Percentiles rank a stretch among this genome's conserved stretches.
phyloP scores from a whole-genome alignment of 2,113 vertebrate genomes.

The Syrrhaptes paradoxus region DNA sequence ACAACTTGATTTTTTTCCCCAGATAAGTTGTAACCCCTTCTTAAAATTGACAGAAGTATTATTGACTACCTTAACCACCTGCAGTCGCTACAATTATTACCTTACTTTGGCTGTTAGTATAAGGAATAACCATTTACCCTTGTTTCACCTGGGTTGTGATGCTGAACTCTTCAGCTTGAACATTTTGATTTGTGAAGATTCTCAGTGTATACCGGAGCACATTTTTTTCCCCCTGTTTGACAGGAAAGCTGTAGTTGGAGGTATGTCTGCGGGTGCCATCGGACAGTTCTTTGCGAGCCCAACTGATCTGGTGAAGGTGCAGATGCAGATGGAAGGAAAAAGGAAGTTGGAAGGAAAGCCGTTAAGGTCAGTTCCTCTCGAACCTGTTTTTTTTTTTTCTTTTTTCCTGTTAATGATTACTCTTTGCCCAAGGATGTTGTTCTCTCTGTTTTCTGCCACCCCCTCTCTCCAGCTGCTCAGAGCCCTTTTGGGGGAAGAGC shows the following conservation, averaged over 20 bases:
- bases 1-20: background rate
- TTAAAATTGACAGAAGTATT: background rate
- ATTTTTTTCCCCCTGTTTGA: background rate
- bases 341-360: conserved; percentile 84
- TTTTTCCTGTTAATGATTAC: background rate
- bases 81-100: background rate
- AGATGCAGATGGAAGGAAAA: conserved; percentile 90
- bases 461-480: background rate
- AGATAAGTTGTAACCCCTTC: background rate
- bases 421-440: background rate
- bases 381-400: background rate
- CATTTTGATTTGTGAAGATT: background rate
- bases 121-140: background rate
- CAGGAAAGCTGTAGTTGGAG: conserved; percentile 85
- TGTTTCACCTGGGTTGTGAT: background rate
- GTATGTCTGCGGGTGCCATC: conserved; percentile 81
- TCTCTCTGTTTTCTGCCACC: background rate
- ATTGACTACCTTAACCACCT: background rate
- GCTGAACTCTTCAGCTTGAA: background rate
- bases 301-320: conserved; percentile 87
- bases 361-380: conserved; percentile 70
- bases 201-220: background rate
- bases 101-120: background rate
- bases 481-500: background rate
- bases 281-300: conserved; percentile 89